These are phyloP conservation scores for Congeria kusceri DNA, from an alignment of 2,888 invertebrate species.

Conservation along the genomic window DNA sequence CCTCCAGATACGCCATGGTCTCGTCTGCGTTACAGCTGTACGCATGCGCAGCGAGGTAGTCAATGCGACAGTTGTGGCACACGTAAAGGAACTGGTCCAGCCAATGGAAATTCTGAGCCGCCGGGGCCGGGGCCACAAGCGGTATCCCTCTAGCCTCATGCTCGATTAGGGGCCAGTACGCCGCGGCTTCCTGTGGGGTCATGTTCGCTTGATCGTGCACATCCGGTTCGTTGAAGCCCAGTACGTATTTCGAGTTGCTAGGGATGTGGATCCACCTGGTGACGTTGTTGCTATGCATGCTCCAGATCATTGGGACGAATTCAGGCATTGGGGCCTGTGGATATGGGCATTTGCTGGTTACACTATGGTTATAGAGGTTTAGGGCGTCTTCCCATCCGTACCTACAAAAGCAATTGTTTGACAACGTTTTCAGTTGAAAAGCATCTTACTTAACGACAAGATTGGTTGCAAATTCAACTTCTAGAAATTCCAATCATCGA, in stretches of 20 bases:
- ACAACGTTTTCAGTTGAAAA: no score
- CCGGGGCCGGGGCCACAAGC: slow-evolving; percentile 64
- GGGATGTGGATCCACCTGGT: neutral
- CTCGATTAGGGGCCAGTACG: slow-evolving; percentile 58
- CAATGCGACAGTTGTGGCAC: slow-evolving; percentile 62
- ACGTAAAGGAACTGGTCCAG: slow-evolving; percentile 64
- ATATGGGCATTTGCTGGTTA: neutral
- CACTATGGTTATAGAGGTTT: neutral
- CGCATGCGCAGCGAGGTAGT: slow-evolving; percentile 65
- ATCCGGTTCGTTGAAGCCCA: slow-evolving; percentile 69
- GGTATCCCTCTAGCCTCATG: slow-evolving; percentile 36
- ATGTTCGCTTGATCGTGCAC: slow-evolving; percentile 61
- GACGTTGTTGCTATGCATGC: no score
- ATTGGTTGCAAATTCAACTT: no score
- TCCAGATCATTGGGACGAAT: slow-evolving; percentile 16
- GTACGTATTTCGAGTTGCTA: slow-evolving; percentile 9
- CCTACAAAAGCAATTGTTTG: neutral
- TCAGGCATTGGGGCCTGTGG: slow-evolving; percentile 5
- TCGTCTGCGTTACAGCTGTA: slow-evolving; percentile 60
- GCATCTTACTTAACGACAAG: no score
- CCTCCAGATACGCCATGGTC: slow-evolving; percentile 56
- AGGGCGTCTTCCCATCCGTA: neutral
- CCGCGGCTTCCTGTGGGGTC: slow-evolving; percentile 58
- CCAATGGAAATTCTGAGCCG: slow-evolving; percentile 51
- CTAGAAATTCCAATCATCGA: no score